phyloP scores from a whole-genome alignment of 1,140 invertebrate genomes.

The Nasonia giraulti region DNA sequence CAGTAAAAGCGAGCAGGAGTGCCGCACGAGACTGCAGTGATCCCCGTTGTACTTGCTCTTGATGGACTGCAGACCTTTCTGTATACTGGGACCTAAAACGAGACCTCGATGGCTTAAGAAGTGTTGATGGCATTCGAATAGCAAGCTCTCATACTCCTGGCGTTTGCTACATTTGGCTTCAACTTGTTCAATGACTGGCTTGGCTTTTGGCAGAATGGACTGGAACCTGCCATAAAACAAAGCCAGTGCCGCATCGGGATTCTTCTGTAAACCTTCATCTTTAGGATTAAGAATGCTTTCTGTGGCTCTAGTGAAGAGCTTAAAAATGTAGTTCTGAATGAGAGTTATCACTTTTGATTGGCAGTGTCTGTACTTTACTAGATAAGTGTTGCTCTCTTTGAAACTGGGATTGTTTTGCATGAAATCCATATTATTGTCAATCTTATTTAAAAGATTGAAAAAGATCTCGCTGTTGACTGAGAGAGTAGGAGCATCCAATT shows the following conservation, averaged over 20 bases:
- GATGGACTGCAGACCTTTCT: conserved; percentile 79
- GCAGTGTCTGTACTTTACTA: conserved; percentile 86
- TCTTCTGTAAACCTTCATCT: conserved; percentile 71
- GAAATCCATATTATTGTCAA: conserved; percentile 92
- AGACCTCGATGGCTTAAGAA: conserved; percentile 87
- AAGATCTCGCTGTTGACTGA: conserved; percentile 89
- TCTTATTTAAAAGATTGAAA: conserved; percentile 85
- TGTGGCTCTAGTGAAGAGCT: conserved; percentile 84
- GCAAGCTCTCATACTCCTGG: conserved; percentile 85
- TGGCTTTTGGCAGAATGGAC: conserved; percentile 88
- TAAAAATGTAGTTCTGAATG: conserved; percentile 84
- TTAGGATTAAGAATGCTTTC: conserved; percentile 78
- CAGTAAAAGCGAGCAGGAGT: conserved; percentile 91
- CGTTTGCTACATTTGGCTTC: conserved; percentile 83
- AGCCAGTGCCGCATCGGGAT: conserved; percentile 86
- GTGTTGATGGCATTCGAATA: conserved; percentile 89
- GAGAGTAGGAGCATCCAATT: conserved; percentile 85
- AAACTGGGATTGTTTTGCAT: conserved; percentile 88
- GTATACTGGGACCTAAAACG: conserved; percentile 85
- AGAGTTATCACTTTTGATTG: conserved; percentile 86
- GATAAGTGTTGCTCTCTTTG: conserved; percentile 83
- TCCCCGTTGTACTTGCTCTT: conserved; percentile 81
- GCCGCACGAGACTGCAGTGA: conserved; percentile 90
- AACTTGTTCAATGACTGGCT: conserved; percentile 86
- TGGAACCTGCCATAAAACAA: conserved; percentile 96